Conservation (phyloP, 2,888 invertebrate species). For the Synergus gifuensis region DNA sequence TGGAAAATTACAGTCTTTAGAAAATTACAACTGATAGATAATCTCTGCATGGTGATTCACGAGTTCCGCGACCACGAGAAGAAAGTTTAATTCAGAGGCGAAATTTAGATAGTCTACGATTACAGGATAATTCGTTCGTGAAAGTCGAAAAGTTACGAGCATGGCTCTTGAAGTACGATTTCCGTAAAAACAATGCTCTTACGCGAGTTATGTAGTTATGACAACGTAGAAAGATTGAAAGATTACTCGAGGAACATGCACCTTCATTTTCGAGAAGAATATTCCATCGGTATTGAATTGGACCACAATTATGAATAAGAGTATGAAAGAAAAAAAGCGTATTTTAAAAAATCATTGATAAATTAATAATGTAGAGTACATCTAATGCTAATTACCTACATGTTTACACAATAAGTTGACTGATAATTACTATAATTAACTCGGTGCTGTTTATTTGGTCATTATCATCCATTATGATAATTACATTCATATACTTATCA, state of each 20-base stretch:
- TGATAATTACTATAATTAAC: slow-evolving; percentile 2
- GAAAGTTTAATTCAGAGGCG: slow-evolving; percentile 55
- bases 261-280: background rate
- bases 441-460: slow-evolving; percentile 8
- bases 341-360: background rate
- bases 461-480: slow-evolving; percentile 24
- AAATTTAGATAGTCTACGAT: slow-evolving; percentile 48
- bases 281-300: no score
- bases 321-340: background rate
- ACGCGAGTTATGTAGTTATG: slow-evolving; percentile 25
- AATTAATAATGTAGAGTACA: background rate
- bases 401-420: background rate
- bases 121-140: slow-evolving; percentile 44
- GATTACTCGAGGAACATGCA: background rate
- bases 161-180: slow-evolving; percentile 38
- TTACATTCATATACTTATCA: background rate
- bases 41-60: slow-evolving; percentile 50
- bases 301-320: no score
- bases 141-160: slow-evolving; percentile 44
- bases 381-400: background rate
- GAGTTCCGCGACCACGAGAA: slow-evolving; percentile 55
- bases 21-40: slow-evolving; percentile 42
- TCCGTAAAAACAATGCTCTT: slow-evolving; percentile 35
- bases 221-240: slow-evolving; percentile 34
- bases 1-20: no score